Evolutionary conservation across 1,140 invertebrate genomes (phyloP).

Genomic region (Penaeus vannamei): DNA sequence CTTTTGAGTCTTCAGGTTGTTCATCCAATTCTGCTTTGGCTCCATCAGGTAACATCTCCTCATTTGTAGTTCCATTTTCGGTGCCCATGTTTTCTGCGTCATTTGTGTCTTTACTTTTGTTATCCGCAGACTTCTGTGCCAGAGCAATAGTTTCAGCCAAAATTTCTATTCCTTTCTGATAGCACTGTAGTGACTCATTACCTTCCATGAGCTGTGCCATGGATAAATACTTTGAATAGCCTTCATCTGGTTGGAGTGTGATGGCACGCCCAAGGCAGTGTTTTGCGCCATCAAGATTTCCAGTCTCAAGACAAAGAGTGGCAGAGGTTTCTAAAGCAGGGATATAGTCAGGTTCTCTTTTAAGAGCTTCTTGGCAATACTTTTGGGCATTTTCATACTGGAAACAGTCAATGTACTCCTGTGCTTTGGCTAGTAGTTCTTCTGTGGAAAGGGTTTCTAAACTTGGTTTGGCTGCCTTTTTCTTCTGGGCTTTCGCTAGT

Average conservation of each 20-base stretch:
- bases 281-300: slow-evolving; percentile 71
- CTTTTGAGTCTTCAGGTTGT: slow-evolving; percentile 55
- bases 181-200: slow-evolving; percentile 71
- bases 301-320: slow-evolving; percentile 71
- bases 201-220: slow-evolving; percentile 72
- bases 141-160: slow-evolving; percentile 40
- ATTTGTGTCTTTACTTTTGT: too few relatives aligned
- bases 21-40: slow-evolving; percentile 11
- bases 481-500: neutral
- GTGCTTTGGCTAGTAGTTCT: slow-evolving; percentile 33
- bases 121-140: neutral
- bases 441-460: slow-evolving; percentile 1
- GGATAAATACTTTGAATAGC: slow-evolving; percentile 73
- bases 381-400: slow-evolving; percentile 43
- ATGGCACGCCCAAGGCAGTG: slow-evolving; percentile 72
- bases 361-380: slow-evolving; percentile 68
- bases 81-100: slow-evolving; percentile 10
- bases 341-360: slow-evolving; percentile 71
- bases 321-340: slow-evolving; percentile 71
- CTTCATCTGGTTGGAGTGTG: slow-evolving; percentile 71
- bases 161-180: slow-evolving; percentile 72
- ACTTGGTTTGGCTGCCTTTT: slow-evolving; percentile 4
- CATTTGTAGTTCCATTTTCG: neutral
- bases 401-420: slow-evolving; percentile 46
- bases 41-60: neutral